phyloP scores from a whole-genome alignment of 2,888 invertebrate species.

The Chrysolina haemoptera region DNA sequence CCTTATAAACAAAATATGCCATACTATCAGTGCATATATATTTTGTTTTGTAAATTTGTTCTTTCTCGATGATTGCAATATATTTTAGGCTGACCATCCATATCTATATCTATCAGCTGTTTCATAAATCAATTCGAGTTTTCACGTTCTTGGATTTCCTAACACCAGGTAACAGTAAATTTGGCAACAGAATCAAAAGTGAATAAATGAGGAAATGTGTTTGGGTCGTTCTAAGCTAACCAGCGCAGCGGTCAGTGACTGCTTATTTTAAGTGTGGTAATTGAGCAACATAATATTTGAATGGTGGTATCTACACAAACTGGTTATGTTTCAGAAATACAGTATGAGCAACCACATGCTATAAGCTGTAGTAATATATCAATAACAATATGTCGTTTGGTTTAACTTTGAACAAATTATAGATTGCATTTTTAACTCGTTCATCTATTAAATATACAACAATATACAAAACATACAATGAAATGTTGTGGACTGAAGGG shows the following conservation, averaged over 20 bases:
- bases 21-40: too few species aligned
- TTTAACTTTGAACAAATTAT: too few species aligned
- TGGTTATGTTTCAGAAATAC: too few species aligned
- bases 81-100: neutral
- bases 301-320: neutral
- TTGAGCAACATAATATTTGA: conserved; percentile 19
- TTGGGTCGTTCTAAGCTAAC: conserved; percentile 1
- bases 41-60: too few species aligned
- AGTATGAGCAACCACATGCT: too few species aligned
- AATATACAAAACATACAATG: too few species aligned
- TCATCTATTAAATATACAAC: too few species aligned
- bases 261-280: conserved; percentile 36
- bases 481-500: too few species aligned
- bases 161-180: conserved; percentile 5
- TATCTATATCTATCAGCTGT: neutral
- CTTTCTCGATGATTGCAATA: neutral
- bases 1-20: too few species aligned
- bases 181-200: conserved; percentile 26
- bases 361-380: too few species aligned
- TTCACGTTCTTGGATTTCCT: conserved; percentile 2
- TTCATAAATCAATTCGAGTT: conserved; percentile 17
- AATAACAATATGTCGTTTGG: too few species aligned
- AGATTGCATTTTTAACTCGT: too few species aligned
- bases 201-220: conserved; percentile 20
- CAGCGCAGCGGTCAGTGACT: conserved; percentile 36